phyloP scores from a whole-genome alignment of 2,888 invertebrate species.

The Octodonta nipae region DNA sequence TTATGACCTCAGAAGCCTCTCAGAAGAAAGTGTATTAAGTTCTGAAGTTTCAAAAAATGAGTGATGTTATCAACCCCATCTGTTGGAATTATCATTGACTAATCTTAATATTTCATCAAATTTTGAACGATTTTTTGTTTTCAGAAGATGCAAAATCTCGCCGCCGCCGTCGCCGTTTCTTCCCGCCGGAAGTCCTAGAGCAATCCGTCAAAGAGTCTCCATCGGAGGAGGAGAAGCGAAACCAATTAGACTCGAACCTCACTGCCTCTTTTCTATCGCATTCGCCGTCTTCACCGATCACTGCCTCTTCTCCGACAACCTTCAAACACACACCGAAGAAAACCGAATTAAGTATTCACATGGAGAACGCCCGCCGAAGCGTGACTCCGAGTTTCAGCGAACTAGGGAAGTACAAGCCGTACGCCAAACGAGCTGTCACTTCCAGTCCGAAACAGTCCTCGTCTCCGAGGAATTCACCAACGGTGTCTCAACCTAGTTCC shows the following conservation, averaged over 20 bases:
- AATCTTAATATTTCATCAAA: too few species aligned
- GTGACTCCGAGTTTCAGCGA: constrained; percentile 24
- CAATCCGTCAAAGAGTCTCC: constrained; percentile 12
- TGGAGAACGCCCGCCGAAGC: constrained; percentile 34
- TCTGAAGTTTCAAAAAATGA: too few species aligned
- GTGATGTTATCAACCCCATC: too few species aligned
- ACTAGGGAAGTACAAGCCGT: constrained; percentile 23
- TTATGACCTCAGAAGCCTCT: too few species aligned
- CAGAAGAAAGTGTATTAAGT: too few species aligned
- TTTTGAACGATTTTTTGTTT: neutral
- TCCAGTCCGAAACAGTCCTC: constrained; percentile 17
- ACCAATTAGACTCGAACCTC: constrained; percentile 12
- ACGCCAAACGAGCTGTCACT: constrained; percentile 14
- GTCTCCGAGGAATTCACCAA: too few species aligned
- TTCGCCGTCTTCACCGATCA: constrained; percentile 17
- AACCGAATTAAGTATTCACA: constrained; percentile 32
- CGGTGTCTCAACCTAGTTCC: too few species aligned
- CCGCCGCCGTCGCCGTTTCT: constrained; percentile 27
- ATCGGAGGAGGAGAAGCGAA: constrained; percentile 5
- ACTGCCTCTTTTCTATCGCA: constrained; percentile 19
- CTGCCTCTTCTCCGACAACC: constrained; percentile 18
- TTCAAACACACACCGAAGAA: constrained; percentile 16
- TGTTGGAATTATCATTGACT: too few species aligned
- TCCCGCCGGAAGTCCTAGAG: constrained; percentile 27
- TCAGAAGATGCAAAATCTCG: constrained; percentile 24